Evolutionary conservation across 2,797 vertebrate species (phyloP), one percentile per base, ranked within the genome.

Genomic region (Melanogrammus aeglefinus): DNA sequence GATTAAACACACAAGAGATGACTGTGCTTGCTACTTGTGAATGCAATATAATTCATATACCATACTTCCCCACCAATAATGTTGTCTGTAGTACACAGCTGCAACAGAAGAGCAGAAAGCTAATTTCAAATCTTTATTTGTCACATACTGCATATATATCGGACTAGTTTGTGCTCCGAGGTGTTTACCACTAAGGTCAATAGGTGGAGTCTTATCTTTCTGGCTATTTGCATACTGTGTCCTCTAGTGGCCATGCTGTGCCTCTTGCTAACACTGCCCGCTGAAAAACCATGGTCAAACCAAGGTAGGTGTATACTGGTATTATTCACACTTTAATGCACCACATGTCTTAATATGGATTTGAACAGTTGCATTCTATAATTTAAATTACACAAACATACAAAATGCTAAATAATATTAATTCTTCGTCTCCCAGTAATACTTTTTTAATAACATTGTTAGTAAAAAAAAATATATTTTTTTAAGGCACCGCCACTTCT

Each of bases 401-500:
- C 16, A 44, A 44, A 44, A 44, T 44, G 41, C 2, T 44, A 51
- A 51, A 51, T 6, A 63, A 24, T 63, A 24, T 63, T 18, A 21
- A 44, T 57, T 14, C 24, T 69, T 24, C 6, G 24, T 27, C n/a
- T 69, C 63, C 24, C 63, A 69, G n/a, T 69, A 69, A 47, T 47
- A 18, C 16, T 47, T 44, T 44, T 44, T 47, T 47, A 69, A 12
- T 27, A 69, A 69, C 27, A 69, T 69, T 69, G 24, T 69, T 69
- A 69, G 63, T 69, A 27, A 69, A 69, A 27, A 69, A 69, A 69
- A 69, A 66, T n/a, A n/a, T n/a, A n/a, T n/a, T n/a, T n/a, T 80
- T 79, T 82, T 79, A 36, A 77, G 70, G 72, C 24, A 33, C 77
- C 82, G 73, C 73, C 72, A 69, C 41, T 41, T 33, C 31, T 71